Percentiles rank a stretch among this genome's conserved stretches.
Evolutionary conservation across 1,140 invertebrate genomes (phyloP).

Genomic region (Philotrypesis tridentata): DNA sequence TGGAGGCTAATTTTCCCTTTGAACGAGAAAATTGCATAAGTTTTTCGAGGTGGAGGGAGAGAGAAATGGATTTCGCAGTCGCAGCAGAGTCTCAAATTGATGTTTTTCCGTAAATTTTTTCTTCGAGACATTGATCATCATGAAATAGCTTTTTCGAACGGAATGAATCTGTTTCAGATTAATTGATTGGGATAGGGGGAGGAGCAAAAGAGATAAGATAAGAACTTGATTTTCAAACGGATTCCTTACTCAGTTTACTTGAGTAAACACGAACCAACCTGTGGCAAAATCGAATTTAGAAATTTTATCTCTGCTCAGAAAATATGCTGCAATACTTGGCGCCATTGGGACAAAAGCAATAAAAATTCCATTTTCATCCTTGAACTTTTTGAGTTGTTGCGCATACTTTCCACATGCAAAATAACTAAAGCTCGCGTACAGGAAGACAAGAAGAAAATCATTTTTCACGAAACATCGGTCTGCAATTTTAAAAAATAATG

Average conservation of each 20-base stretch:
- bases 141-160: neutral
- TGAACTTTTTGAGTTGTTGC: neutral
- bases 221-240: neutral
- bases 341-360: neutral
- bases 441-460: too few relatives aligned
- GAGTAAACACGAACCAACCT: neutral
- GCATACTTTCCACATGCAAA: too few relatives aligned
- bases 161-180: neutral
- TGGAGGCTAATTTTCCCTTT: neutral
- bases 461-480: too few relatives aligned
- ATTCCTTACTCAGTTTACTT: neutral
- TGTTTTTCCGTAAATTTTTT: constrained; percentile 18
- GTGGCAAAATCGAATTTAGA: neutral
- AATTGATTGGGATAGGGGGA: neutral
- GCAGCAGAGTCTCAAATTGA: neutral
- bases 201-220: neutral
- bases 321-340: neutral
- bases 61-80: neutral
- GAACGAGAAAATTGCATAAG: neutral
- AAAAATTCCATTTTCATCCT: neutral
- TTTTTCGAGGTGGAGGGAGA: neutral
- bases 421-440: too few relatives aligned
- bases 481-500: too few relatives aligned
- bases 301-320: neutral
- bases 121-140: neutral